Conservation (phyloP, 2,888 invertebrate genomes). For the Morpho achilles region DNA sequence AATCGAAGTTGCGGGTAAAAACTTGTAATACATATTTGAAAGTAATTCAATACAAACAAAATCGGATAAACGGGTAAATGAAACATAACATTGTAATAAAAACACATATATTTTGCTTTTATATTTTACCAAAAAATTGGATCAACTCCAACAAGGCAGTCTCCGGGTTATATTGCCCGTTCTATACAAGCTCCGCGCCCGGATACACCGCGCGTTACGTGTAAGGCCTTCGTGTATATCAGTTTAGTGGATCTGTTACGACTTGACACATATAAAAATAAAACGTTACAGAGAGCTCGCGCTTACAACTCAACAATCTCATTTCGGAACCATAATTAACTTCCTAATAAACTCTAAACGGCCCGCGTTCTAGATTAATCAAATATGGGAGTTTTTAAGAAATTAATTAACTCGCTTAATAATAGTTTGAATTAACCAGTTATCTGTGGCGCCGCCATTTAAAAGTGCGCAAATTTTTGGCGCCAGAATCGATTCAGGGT, state of each 20-base stretch:
- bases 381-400: constrained; percentile 8
- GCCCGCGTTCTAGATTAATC: constrained; percentile 15
- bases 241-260: constrained; percentile 46
- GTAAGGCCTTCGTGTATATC: constrained; percentile 49
- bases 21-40: too few relatives aligned
- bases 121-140: constrained; percentile 70
- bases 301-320: constrained; percentile 16
- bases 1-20: too few relatives aligned
- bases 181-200: constrained; percentile 53
- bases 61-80: constrained; percentile 35
- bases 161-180: constrained; percentile 50
- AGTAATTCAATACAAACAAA: too few relatives aligned
- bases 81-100: constrained; percentile 69
- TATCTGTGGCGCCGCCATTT: too few relatives aligned
- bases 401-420: constrained; percentile 5
- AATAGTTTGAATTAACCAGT: too few relatives aligned
- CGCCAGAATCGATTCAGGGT: too few relatives aligned
- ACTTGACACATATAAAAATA: constrained; percentile 25
- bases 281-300: constrained; percentile 27
- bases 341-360: constrained; percentile 16
- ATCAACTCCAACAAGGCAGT: constrained; percentile 69
- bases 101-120: constrained; percentile 77
- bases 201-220: constrained; percentile 47
- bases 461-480: too few relatives aligned
- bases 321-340: constrained; percentile 6